These are phyloP conservation scores for Andrena dorsata DNA, from an alignment of 2,888 invertebrate genomes.

Conservation along the genomic window DNA sequence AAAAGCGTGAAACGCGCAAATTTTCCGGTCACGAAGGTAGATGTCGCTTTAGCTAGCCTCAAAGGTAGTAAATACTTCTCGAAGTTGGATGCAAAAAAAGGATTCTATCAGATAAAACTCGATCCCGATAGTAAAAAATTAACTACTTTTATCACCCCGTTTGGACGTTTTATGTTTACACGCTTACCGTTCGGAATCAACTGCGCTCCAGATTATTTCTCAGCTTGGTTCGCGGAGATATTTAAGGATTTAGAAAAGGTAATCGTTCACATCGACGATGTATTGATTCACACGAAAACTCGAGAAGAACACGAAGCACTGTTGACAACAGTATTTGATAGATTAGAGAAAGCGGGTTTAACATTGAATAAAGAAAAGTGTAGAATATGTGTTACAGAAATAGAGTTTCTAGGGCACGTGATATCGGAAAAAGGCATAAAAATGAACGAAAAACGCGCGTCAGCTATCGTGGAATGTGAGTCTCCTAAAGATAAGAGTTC, in stretches of 20 bases:
- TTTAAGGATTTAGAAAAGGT: slow-evolving; percentile 1
- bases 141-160: slow-evolving; percentile 18
- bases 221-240: slow-evolving; percentile 61
- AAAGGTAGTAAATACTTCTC: slow-evolving; percentile 8
- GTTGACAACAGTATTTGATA: background rate
- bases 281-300: background rate
- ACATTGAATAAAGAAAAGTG: slow-evolving; percentile 15
- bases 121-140: background rate
- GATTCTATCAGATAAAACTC: slow-evolving; percentile 21
- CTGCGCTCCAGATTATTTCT: slow-evolving; percentile 24
- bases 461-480: background rate
- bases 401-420: slow-evolving; percentile 3
- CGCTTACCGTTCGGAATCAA: slow-evolving; percentile 16
- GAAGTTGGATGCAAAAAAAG: background rate
- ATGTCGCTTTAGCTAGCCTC: background rate
- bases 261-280: background rate
- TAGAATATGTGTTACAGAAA: background rate
- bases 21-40: background rate
- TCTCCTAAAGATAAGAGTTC: background rate
- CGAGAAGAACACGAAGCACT: background rate
- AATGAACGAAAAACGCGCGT: background rate
- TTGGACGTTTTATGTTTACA: slow-evolving; percentile 16
- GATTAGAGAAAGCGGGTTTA: background rate
- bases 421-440: background rate
- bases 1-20: background rate